Evolutionary conservation across 2,888 invertebrate genomes (phyloP), one percentile per base, ranked within the genome.

Genomic region (Melieria crassipennis): DNA sequence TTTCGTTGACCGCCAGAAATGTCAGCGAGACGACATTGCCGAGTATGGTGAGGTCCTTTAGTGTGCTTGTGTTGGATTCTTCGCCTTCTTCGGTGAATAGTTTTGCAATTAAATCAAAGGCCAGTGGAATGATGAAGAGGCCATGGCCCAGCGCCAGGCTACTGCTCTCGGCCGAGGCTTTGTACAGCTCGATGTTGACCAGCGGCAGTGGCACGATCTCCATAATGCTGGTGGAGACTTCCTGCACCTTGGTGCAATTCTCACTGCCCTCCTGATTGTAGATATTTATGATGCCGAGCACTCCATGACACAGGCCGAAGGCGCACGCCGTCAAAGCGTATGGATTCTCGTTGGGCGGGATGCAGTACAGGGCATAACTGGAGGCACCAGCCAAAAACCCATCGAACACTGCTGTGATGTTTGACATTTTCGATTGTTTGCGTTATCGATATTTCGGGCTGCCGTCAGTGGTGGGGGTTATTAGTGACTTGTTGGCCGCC

Each of bases 121-220:
- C 72, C 30, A 84, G 66, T 0, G 83, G 84, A 46, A 84, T 75
- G 16, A 83, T 52, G 55, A 84, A 84, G 4, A 78, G 73, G 0
- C 76, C 78, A 70, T 84, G 83, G 0, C 82, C 80, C 74, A 80
- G 55, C 7, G 84, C 84, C 74, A 83, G 63, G 7, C 75, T 64
- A 0, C 77, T 78, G 16, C 69, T 78, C 4, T 77, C 64, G 30
- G 63, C 48, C 1, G 82, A 83, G 9, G 69, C 75, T 11, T 77
- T 48, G 55, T 84, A 83, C 0, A 84, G 56, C 30, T 83, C 80
- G 10, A 83, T 82, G 47, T 84, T 83, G 46, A 79, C 71, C 63
- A 83, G 45, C 0, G 82, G 82, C 69, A 83, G 58, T 5, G 82
- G 80, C 6, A 79, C 76, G 7, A 83, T 75, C 55, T 84, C 81